Evolutionary conservation across 2,888 invertebrate genomes (phyloP).

Genomic region (Pegoplata infirma): DNA sequence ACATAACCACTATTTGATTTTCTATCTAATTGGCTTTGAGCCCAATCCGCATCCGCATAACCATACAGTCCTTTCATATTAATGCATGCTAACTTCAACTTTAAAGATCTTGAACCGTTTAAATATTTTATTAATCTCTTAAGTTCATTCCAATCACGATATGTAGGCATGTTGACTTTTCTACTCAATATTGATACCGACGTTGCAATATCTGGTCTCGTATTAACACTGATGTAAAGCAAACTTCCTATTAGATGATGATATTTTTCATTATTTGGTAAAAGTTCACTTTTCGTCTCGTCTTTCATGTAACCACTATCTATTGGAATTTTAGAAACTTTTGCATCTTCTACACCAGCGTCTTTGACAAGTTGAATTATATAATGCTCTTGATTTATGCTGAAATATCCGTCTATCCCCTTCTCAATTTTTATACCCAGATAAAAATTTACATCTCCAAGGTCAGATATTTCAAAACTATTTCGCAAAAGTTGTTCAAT

Average conservation of each 20-base stretch:
- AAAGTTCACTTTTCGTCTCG: background rate
- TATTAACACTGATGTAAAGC: conserved; percentile 5
- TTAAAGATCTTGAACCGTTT: conserved; percentile 48
- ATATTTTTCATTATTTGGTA: conserved; percentile 13
- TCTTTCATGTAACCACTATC: background rate
- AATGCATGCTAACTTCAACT: conserved; percentile 10
- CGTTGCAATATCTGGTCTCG: conserved; percentile 3
- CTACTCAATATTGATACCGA: conserved; percentile 57
- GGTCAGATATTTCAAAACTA: no score
- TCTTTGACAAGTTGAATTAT: no score
- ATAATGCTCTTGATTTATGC: conserved; percentile 16
- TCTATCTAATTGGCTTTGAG: conserved; percentile 33
- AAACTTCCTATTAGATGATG: conserved; percentile 20
- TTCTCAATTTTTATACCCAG: conserved; percentile 14
- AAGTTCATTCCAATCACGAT: conserved; percentile 67
- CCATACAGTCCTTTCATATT: conserved; percentile 7
- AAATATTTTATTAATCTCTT: conserved; percentile 66
- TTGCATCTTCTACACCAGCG: background rate
- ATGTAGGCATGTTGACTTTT: conserved; percentile 60
- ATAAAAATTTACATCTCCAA: conserved; percentile 20
- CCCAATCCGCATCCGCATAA: conserved; percentile 55
- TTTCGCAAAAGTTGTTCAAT: background rate
- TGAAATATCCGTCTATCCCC: background rate
- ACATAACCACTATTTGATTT: conserved; percentile 33
- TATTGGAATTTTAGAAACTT: background rate